Evolutionary conservation across 2,113 vertebrate species (phyloP).

Genomic region (Clupea harengus): DNA sequence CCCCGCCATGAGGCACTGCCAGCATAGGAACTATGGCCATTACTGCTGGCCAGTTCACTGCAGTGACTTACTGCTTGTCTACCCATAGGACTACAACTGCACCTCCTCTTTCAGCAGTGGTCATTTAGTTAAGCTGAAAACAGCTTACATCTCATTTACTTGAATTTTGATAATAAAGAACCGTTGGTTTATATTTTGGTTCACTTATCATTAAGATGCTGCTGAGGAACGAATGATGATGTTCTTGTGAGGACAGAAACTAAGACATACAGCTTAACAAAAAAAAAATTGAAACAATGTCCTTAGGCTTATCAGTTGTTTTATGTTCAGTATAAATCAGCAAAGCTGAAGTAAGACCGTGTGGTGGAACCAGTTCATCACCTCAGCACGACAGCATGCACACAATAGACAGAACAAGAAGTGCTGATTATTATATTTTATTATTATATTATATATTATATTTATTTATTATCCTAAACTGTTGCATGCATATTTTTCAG

Average conservation of each 20-base stretch:
- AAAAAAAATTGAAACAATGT: neutral
- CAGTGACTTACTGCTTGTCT: neutral
- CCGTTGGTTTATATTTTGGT: neutral
- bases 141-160: too few relatives aligned
- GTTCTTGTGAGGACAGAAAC: neutral
- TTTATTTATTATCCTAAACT: too few relatives aligned
- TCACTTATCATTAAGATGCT: neutral
- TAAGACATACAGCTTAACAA: neutral
- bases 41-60: neutral
- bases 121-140: neutral
- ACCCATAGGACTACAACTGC: too few relatives aligned
- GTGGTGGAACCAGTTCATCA: neutral
- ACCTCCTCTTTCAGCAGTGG: neutral
- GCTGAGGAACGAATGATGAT: neutral
- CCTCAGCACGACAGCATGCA: neutral
- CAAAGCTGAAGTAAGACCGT: neutral
- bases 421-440: too few relatives aligned
- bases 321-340: neutral
- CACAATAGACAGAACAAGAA: neutral
- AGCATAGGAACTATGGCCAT: neutral
- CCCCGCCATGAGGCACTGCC: neutral
- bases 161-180: neutral
- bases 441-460: too few relatives aligned
- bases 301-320: neutral
- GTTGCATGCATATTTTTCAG: too few relatives aligned